Evolutionary conservation across 2,797 vertebrate species (phyloP), one percentile per base, ranked within the genome.

Genomic region (Pteronotus mesoamericanus): DNA sequence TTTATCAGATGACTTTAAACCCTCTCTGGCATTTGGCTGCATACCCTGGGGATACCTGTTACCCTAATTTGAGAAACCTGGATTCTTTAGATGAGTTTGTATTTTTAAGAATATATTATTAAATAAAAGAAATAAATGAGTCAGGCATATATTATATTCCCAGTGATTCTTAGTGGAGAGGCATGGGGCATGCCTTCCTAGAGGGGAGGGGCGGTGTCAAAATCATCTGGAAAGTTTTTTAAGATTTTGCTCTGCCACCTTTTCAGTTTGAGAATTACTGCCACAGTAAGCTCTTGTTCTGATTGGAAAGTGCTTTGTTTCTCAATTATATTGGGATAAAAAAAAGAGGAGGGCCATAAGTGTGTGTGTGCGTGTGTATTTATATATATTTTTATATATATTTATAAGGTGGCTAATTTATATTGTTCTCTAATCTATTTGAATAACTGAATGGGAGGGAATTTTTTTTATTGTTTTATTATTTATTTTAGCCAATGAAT

Each of bases 31-130:
- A 37, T 68, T 34, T 82, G 75, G 24, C 14, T 78, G 53, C 53
- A 82, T 86, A 64, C n/a, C 72, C n/a, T 53, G 32, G 37, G 51
- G 24, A 29, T 59, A 75, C 6, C 42, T 6, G 0, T 69, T 51
- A 82, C 57, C 18, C 68, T 75, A 44, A 39, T 77, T 93, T 91
- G 86, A 91, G 82, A 86, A 93, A 80, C 34, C 15, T 64, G n/a
- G 12, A 48, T 68, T 94, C 55, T 94, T 8, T 64, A 94, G 21
- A 66, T 79, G 29, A 94, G 22, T 91, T 88, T 78, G 6, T 78
- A 53, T 96, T 89, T 94, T 68, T 69, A 91, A 91, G 32, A 83
- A 77, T 89, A 34, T 83, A 55, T 86, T 94, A 44, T 68, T 89
- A 92, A 88, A 71, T 66, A 55, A 91, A 80, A 94, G 74, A 83